Base-by-base conservation (phyloP, 37 sponge, comb jelly and placozoan genomes). In the Hexactinellida sp. region DNA sequence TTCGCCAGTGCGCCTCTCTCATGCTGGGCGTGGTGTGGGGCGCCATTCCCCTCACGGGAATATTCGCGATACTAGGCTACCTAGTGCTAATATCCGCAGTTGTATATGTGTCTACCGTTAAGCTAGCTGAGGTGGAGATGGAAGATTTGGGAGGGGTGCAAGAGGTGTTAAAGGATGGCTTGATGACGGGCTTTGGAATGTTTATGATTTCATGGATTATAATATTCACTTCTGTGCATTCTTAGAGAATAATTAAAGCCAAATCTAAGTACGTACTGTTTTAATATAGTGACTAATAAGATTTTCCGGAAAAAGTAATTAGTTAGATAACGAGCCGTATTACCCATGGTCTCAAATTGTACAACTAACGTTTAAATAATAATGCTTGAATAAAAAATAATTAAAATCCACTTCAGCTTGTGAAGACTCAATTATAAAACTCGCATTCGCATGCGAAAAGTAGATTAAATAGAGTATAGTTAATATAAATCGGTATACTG, bases 191-290 rank as follows among this genome's bases (percentile, higher is more conserved):
- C 3, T 63, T 63, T n/a, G 76, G 76, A 23, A 63, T 63, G 76
- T 63, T 63, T 63, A 63, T 63, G 76, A 63, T 63, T n/a, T 21
- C 76, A 63, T 63, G 76, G 76, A 63, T 63, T 63, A 63, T 63
- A 21, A 63, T 63, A 23, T 63, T 63, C 76, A 63, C 76, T 63
- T 63, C 30, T 25, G 5, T 63, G 21, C 76, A 63, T 63, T 63
- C 76, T 63, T 63, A 63, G 34, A 63, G 34, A 19, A 47, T 47
- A 19, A 47, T 47, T 47, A 47, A 47, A 19, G 9, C 13, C 16
- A 16, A 19, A 19, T 47, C 52, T 47, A 47, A 47, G 9, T 47
- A 19, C 9, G 13, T 47, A 19, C 16, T 47, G 52, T 47, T n/a
- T n/a, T n/a, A n/a, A n/a, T n/a, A n/a, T n/a, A n/a, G n/a, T n/a